phyloP scores from a whole-genome alignment of 2,888 invertebrate genomes.

The Cabera pusaria region DNA sequence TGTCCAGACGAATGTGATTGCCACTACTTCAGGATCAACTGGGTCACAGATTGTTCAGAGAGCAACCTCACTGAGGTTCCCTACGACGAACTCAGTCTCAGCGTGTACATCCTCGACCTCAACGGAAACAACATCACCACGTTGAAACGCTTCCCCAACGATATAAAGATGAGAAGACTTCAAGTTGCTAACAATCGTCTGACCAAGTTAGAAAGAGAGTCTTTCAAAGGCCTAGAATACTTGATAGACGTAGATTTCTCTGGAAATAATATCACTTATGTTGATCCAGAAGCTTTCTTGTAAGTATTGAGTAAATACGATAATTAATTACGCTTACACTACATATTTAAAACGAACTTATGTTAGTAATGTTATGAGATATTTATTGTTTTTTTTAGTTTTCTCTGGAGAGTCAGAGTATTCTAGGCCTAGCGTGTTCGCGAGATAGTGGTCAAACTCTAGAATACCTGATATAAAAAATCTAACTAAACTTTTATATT shows the following conservation, averaged over 20 bases:
- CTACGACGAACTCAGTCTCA: conserved; percentile 86
- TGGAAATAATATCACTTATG: conserved; percentile 84
- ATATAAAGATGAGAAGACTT: conserved; percentile 87
- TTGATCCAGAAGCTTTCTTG: conserved; percentile 87
- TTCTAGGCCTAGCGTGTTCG: too few relatives aligned
- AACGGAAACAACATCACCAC: conserved; percentile 86
- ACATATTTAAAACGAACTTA: too few relatives aligned
- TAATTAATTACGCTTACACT: too few relatives aligned
- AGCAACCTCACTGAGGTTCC: conserved; percentile 88
- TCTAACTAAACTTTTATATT: too few relatives aligned
- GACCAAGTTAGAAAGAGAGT: conserved; percentile 82
- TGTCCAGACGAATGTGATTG: conserved; percentile 90
- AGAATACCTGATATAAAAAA: too few relatives aligned
- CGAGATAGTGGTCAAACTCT: too few relatives aligned
- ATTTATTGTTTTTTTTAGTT: too few relatives aligned
- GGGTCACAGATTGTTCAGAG: conserved; percentile 90
- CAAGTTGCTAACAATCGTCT: conserved; percentile 87
- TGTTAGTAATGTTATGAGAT: too few relatives aligned
- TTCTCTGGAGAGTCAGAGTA: too few relatives aligned
- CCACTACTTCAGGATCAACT: conserved; percentile 89
- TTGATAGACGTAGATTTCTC: conserved; percentile 88
- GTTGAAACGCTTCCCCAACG: conserved; percentile 84
- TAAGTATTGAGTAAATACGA: too few relatives aligned
- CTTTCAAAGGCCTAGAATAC: conserved; percentile 86
- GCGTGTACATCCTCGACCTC: conserved; percentile 88